These are phyloP conservation scores for Hycleus phaleratus DNA, from an alignment of 1,140 invertebrate genomes.

Conservation along the genomic window DNA sequence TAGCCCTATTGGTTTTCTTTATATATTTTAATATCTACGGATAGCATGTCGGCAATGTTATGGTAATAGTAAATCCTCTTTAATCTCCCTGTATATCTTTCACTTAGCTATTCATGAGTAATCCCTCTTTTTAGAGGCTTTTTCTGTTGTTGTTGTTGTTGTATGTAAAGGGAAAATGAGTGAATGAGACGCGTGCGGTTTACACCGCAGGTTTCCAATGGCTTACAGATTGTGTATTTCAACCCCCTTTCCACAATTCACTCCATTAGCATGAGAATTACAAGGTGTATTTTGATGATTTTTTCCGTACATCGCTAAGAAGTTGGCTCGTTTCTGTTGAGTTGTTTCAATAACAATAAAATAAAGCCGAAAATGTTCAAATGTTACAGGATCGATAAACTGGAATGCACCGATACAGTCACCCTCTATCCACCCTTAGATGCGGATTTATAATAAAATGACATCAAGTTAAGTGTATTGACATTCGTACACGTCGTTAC, in stretches of 20 bases:
- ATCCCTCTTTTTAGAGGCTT: conserved; percentile 25
- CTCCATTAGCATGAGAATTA: conserved; percentile 24
- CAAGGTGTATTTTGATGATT: conserved; percentile 7
- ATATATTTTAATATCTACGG: too few relatives aligned
- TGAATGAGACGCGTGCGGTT: conserved; percentile 27
- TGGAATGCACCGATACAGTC: too few relatives aligned
- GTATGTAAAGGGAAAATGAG: background rate
- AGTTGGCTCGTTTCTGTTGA: too few relatives aligned
- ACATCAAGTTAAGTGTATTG: conserved; percentile 16
- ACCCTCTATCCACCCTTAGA: background rate
- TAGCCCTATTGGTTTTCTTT: too few relatives aligned
- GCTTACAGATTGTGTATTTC: conserved; percentile 2
- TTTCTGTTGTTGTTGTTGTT: too few relatives aligned
- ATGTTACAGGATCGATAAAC: too few relatives aligned
- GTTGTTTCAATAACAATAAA: too few relatives aligned
- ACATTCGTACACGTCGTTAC: conserved; percentile 15
- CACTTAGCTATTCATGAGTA: conserved; percentile 33
- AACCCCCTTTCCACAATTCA: background rate
- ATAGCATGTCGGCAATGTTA: conserved; percentile 15
- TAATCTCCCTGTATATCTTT: conserved; percentile 32
- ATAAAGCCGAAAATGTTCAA: too few relatives aligned
- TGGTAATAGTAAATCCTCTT: conserved; percentile 25
- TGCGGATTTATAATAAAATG: conserved; percentile 9
- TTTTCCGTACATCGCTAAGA: too few relatives aligned
- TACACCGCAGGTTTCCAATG: conserved; percentile 11